Percentiles rank a stretch among this genome's conserved stretches.
These are phyloP conservation scores for Acomys russatus DNA, from an alignment of 2,797 vertebrate species.

Conservation along the genomic window DNA sequence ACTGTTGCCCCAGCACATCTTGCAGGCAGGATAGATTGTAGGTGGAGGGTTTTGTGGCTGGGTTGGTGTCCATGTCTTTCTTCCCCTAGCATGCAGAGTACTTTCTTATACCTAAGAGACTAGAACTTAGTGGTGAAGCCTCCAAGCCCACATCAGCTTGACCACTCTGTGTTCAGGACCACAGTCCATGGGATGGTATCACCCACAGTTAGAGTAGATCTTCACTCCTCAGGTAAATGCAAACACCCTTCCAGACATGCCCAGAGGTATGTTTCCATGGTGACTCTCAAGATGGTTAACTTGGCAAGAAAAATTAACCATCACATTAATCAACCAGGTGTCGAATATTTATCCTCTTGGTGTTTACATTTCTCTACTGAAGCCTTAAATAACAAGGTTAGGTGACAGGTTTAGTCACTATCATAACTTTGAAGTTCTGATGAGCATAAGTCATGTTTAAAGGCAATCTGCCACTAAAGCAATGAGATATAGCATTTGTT, in stretches of 20 bases:
- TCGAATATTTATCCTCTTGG: neutral
- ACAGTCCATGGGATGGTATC: neutral
- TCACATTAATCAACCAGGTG: neutral
- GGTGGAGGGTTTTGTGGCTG: too few relatives aligned
- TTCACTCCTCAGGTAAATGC: neutral
- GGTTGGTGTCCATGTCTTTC: neutral
- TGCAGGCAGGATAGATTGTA: too few relatives aligned
- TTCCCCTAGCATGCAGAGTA: neutral
- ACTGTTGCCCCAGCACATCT: neutral
- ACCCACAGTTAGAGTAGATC: neutral
- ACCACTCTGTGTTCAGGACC: neutral
- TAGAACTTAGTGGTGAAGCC: too few relatives aligned
- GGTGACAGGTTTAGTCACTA: neutral
- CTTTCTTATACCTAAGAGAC: neutral
- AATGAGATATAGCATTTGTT: conserved; percentile 8
- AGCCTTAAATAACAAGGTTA: neutral
- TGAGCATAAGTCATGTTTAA: neutral
- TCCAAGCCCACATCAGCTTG: neutral
- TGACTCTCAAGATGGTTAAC: neutral
- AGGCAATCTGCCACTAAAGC: neutral
- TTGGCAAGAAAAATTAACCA: neutral
- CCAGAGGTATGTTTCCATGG: neutral
- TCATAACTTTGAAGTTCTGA: conserved; percentile 24
- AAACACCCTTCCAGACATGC: neutral
- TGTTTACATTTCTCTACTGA: neutral